These are phyloP conservation scores for Dendroctonus valens DNA, from an alignment of 1,140 invertebrate species.

Conservation along the genomic window DNA sequence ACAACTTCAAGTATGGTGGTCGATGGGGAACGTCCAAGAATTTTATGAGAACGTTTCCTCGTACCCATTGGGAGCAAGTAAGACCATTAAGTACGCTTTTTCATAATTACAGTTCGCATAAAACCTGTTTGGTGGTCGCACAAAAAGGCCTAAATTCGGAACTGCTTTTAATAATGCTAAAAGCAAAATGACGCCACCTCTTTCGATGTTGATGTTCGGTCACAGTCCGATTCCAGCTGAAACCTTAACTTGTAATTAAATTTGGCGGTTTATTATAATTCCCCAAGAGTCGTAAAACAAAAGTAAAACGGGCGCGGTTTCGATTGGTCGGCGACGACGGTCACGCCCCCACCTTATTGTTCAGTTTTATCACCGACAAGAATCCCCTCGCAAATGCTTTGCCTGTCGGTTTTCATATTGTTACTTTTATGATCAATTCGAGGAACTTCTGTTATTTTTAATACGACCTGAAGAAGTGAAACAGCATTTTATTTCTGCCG, in stretches of 20 bases:
- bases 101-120: no score
- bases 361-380: no score
- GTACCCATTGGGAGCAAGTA: no score
- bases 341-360: not conserved
- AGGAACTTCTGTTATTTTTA: constrained; percentile 12
- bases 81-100: no score
- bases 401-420: no score
- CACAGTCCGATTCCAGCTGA: no score
- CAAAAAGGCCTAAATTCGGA: not conserved
- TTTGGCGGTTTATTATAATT: constrained; percentile 32
- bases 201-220: no score
- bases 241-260: constrained; percentile 28
- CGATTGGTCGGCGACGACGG: constrained; percentile 13
- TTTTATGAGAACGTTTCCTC: no score
- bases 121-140: not conserved
- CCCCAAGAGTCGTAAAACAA: constrained; percentile 30
- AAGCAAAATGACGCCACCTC: no score
- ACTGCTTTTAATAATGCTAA: not conserved
- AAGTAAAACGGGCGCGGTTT: constrained; percentile 9
- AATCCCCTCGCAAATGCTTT: no score
- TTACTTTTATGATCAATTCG: constrained; percentile 9
- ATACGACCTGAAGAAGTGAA: not conserved
- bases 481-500: not conserved
- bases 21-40: no score
- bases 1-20: no score